phyloP scores from a whole-genome alignment of 2,888 invertebrate species.

The Drosophila borborema region DNA sequence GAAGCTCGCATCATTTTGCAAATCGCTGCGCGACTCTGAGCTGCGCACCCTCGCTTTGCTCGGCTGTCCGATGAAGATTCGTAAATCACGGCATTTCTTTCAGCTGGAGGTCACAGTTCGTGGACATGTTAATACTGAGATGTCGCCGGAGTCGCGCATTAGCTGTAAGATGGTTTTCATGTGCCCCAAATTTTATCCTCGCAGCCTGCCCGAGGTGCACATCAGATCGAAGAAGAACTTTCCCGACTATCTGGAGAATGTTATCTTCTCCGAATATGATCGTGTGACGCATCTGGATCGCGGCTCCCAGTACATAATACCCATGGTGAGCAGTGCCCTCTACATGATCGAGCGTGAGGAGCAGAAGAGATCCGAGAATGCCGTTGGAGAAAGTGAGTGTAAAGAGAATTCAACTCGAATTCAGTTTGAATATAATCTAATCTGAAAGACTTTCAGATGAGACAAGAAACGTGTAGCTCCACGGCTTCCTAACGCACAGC shows the following conservation, averaged over 20 bases:
- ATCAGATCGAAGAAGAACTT: slow-evolving; percentile 35
- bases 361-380: neutral
- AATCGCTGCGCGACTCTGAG: slow-evolving; percentile 23
- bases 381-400: slow-evolving; percentile 4
- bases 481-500: too few species aligned
- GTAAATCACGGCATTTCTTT: slow-evolving; percentile 8
- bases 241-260: slow-evolving; percentile 23
- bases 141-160: slow-evolving; percentile 11
- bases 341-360: slow-evolving; percentile 34
- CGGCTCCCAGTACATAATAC: slow-evolving; percentile 26
- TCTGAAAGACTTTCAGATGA: neutral
- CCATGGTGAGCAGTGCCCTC: slow-evolving; percentile 22
- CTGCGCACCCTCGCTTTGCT: slow-evolving; percentile 25
- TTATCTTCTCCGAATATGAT: slow-evolving; percentile 23
- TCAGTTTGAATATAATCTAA: neutral
- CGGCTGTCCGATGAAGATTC: slow-evolving; percentile 14
- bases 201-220: slow-evolving; percentile 18
- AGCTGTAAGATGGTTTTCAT: slow-evolving; percentile 43
- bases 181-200: slow-evolving; percentile 30
- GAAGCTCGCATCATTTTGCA: slow-evolving; percentile 15
- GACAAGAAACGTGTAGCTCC: slow-evolving; percentile 10
- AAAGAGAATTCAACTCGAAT: neutral
- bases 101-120: slow-evolving; percentile 10
- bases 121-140: neutral
- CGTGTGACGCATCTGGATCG: slow-evolving; percentile 1